Percentiles rank a stretch among this genome's conserved stretches.
Evolutionary conservation across 2,888 invertebrate species (phyloP).

Genomic region (Tinea semifulvella): DNA sequence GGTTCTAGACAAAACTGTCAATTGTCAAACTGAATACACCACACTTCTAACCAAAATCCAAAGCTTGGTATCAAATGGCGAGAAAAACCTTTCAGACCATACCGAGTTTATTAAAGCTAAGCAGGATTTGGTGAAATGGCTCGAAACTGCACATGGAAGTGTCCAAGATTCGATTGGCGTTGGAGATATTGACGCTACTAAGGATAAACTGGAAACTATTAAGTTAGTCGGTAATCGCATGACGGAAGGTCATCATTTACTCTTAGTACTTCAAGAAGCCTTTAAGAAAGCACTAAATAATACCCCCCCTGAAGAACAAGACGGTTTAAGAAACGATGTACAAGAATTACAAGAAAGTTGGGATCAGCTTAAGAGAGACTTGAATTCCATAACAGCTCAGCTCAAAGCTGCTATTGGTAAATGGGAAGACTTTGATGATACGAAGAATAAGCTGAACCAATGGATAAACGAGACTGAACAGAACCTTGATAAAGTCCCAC

Average conservation of each 20-base stretch:
- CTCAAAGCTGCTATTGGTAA: slow-evolving; percentile 83
- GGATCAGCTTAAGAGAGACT: slow-evolving; percentile 88
- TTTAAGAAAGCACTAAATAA: slow-evolving; percentile 86
- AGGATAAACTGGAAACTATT: slow-evolving; percentile 82
- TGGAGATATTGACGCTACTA: slow-evolving; percentile 79
- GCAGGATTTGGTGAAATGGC: slow-evolving; percentile 84
- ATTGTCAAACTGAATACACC: slow-evolving; percentile 83
- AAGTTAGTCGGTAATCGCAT: slow-evolving; percentile 77
- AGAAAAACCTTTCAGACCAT: slow-evolving; percentile 90
- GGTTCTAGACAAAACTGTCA: slow-evolving; percentile 87
- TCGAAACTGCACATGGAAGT: slow-evolving; percentile 80
- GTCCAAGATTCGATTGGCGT: slow-evolving; percentile 85
- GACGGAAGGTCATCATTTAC: slow-evolving; percentile 85
- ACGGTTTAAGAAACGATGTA: slow-evolving; percentile 78
- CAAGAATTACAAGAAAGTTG: slow-evolving; percentile 82
- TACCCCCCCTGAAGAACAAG: slow-evolving; percentile 82
- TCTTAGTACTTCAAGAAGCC: slow-evolving; percentile 84
- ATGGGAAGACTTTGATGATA: slow-evolving; percentile 89
- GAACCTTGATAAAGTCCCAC: slow-evolving; percentile 71
- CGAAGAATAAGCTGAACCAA: slow-evolving; percentile 75
- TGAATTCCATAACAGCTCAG: slow-evolving; percentile 87
- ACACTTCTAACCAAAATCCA: slow-evolving; percentile 81
- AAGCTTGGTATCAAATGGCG: slow-evolving; percentile 83
- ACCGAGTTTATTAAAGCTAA: slow-evolving; percentile 90
- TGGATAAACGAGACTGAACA: slow-evolving; percentile 83